Evolutionary conservation across 2,113 vertebrate species (phyloP), one percentile per base, ranked within the genome.

Genomic region (Eudyptes chrysolophus): DNA sequence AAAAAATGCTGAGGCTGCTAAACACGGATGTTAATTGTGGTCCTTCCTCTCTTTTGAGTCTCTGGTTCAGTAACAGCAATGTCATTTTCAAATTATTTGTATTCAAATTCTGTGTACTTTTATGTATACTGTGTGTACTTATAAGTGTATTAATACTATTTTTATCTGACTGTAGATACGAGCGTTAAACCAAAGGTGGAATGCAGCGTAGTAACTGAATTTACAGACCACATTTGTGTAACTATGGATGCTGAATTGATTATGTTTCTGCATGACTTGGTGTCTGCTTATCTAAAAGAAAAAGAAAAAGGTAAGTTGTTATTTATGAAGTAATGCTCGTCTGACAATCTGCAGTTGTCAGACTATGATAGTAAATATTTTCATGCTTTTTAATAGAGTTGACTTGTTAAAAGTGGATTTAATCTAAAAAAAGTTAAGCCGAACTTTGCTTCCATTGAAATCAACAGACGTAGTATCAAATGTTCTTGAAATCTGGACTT

Each of bases 191-290:
- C 99, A 65, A 99, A 99, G 94, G 99, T 99, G 96, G 99, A 99
- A 96, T 99, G 99, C 97, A 99, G 99, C 55, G 99, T 99, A 76
- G 99, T 99, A 92, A 99, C 99, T 14, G 99, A 99, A 98, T 99
- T 99, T 98, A 99, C 99, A 5, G 99, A 99, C 97, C 99, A 99
- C 97, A 99, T 99, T 71, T 99, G 99, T 64, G 99, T 99, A 87
- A 99, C 99, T n/a, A 99, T 99, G 99, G 99, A 99, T 87, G 99
- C 99, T 6, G 99, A 99, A 97, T 93, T 99, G 84, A 99, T 99
- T 96, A 99, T 99, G 99, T 99, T 99, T 94, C 98, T 99, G 26
- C 99, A 99, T 42, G 99, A 99, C 93, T 97, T 99, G 94, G 99
- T 99, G 71, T 99, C 99, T 9, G 99, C 99, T 82, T 99, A 99